A percentile compares a stretch with the other conserved stretches of the same genome.
Conservation (phyloP, 2,113 vertebrate species). For the Nannobrachium achirus region DNA sequence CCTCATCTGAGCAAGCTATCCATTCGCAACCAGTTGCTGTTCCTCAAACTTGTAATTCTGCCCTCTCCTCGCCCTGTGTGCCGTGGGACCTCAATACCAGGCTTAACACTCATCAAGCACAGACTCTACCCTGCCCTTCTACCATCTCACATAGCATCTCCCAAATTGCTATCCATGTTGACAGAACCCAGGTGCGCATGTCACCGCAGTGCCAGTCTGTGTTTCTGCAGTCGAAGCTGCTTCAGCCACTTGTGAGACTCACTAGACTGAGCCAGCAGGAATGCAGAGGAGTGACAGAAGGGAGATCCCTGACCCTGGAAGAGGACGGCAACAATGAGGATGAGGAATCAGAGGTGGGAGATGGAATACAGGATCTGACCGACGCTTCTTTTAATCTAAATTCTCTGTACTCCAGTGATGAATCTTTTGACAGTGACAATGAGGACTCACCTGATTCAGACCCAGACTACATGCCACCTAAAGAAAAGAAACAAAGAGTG, state of each 20-base stretch:
- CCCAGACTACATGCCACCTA: conserved; percentile 56
- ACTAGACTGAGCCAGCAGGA: conserved; percentile 52
- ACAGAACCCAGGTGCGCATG: conserved; percentile 14
- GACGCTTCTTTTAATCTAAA: conserved; percentile 59
- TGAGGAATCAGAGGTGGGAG: background rate
- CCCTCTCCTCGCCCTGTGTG: background rate
- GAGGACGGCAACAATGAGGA: background rate
- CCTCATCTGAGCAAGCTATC: background rate
- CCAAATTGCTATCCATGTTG: background rate
- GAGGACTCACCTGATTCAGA: conserved; percentile 32
- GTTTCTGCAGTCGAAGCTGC: conserved; percentile 49
- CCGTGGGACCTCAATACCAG: background rate
- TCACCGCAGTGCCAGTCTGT: conserved; percentile 48
- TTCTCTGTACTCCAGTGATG: conserved; percentile 50
- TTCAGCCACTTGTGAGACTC: conserved; percentile 65
- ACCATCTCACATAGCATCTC: background rate
- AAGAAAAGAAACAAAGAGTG: background rate
- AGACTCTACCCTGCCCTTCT: background rate
- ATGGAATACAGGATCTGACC: background rate
- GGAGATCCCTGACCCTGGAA: background rate
- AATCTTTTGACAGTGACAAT: conserved; percentile 38
- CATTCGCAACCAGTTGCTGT: background rate
- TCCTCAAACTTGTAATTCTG: background rate
- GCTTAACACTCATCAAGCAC: background rate
- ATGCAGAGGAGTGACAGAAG: background rate